phyloP scores from a whole-genome alignment of 2,888 invertebrate genomes.

The Philhelius pedissequus region DNA sequence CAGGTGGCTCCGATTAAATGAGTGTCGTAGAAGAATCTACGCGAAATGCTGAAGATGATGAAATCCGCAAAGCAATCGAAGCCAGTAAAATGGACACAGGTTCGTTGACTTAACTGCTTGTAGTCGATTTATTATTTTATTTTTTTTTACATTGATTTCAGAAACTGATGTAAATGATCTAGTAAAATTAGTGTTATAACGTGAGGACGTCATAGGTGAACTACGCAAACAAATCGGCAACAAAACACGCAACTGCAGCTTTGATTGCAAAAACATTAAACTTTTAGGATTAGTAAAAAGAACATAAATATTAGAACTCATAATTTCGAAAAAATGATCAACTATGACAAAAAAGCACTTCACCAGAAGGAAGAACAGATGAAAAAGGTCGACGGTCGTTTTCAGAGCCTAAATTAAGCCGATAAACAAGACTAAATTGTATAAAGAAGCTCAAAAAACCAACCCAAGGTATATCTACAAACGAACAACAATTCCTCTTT shows the following conservation, averaged over 20 bases:
- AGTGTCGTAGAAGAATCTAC: conserved; percentile 72
- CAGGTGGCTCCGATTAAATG: conserved; percentile 83
- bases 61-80: conserved; percentile 86
- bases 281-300: conserved; percentile 81
- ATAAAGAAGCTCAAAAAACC: too few species aligned
- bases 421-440: too few species aligned
- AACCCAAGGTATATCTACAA: too few species aligned
- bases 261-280: conserved; percentile 92
- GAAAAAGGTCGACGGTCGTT: too few species aligned
- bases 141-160: too few species aligned
- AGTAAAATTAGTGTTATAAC: conserved; percentile 87
- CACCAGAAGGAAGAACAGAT: too few species aligned
- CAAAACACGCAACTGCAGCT: conserved; percentile 90
- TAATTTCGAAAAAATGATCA: too few species aligned
- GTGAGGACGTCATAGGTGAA: conserved; percentile 90
- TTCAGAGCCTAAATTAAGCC: too few species aligned
- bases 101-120: conserved; percentile 30
- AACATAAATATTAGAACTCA: neutral
- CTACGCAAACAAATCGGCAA: conserved; percentile 90
- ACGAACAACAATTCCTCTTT: too few species aligned
- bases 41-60: conserved; percentile 82
- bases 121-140: too few species aligned
- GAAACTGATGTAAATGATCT: conserved; percentile 89
- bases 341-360: too few species aligned
- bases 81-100: conserved; percentile 82